phyloP scores from a whole-genome alignment of 1,140 invertebrate species.

The Ooceraea biroi region DNA sequence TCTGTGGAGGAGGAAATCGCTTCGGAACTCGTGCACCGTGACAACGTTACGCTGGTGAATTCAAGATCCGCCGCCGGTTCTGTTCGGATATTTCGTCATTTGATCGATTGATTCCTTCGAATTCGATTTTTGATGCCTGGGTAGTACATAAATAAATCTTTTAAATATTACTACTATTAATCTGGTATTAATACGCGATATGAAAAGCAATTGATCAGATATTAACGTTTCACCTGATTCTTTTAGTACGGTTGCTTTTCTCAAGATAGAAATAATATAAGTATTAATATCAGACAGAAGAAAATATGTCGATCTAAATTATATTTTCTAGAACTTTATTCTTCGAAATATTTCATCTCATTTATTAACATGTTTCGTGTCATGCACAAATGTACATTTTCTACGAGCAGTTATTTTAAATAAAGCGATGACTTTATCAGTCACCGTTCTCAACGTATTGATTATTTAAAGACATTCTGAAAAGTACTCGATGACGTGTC shows the following conservation, averaged over 20 bases:
- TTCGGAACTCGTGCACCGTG: conserved; percentile 72
- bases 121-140: background rate
- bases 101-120: conserved; percentile 10
- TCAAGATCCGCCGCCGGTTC: too few relatives aligned
- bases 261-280: background rate
- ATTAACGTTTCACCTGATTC: too few relatives aligned
- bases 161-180: too few relatives aligned
- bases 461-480: conserved; percentile 50
- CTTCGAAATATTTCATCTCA: background rate
- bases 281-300: background rate
- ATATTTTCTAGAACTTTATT: too few relatives aligned
- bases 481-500: background rate
- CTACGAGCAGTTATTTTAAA: conserved; percentile 20
- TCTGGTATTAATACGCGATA: too few relatives aligned
- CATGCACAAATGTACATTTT: background rate
- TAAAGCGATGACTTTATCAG: background rate
- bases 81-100: conserved; percentile 11
- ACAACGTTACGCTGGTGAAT: conserved; percentile 50
- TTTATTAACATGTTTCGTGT: background rate
- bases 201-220: too few relatives aligned
- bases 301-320: too few relatives aligned
- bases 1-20: conserved; percentile 70
- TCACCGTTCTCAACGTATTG: conserved; percentile 7
- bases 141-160: too few relatives aligned
- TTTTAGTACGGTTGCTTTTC: too few relatives aligned